A percentile compares a stretch with the other conserved stretches of the same genome.
These are phyloP conservation scores for Acropternis orthonyx DNA, from an alignment of 2,797 vertebrate species.

Conservation along the genomic window DNA sequence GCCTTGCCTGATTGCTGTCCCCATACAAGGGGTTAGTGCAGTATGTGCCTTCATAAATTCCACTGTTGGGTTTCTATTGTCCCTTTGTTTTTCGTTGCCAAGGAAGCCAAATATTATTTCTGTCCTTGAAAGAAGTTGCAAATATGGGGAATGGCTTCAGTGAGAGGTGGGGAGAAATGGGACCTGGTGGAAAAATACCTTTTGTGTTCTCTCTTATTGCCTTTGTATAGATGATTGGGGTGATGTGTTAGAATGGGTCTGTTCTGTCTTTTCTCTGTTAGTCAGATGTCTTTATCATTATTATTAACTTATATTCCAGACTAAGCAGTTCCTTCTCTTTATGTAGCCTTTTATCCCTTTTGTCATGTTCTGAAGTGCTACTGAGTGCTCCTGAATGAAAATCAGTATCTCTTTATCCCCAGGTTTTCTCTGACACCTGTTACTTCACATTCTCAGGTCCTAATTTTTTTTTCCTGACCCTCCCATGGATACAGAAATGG, in stretches of 20 bases:
- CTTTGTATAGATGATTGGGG: neutral
- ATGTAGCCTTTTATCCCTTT: neutral
- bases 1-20: neutral
- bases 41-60: constrained; percentile 36
- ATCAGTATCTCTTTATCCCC: neutral
- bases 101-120: constrained; percentile 70
- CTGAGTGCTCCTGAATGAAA: neutral
- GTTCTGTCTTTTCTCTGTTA: constrained; percentile 23
- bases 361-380: neutral
- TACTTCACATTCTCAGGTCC: neutral
- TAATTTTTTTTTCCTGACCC: neutral
- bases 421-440: neutral
- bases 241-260: neutral
- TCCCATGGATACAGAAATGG: neutral
- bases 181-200: neutral
- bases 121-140: constrained; percentile 59
- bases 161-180: neutral
- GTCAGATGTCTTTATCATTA: constrained; percentile 28
- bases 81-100: constrained; percentile 62
- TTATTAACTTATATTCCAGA: constrained; percentile 32
- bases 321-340: neutral
- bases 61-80: constrained; percentile 49
- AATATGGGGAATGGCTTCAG: constrained; percentile 11
- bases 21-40: neutral
- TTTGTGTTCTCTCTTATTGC: constrained; percentile 13